Evolutionary conservation across 2,888 invertebrate species (phyloP), one percentile per base, ranked within the genome.

Genomic region (Dilophus febrilis): DNA sequence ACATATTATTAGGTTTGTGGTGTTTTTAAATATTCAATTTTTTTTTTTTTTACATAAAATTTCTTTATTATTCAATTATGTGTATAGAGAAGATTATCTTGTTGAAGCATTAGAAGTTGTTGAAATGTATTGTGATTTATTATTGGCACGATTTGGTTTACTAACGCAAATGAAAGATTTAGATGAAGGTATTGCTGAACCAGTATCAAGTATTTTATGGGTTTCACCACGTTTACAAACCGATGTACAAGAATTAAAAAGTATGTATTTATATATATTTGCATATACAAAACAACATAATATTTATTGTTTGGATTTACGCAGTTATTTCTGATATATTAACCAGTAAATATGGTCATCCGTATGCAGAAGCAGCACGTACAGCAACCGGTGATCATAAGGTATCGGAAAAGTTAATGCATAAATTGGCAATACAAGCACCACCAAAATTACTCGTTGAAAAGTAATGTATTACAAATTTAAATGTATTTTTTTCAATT

Each of bases 101-200:
- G 95, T 98, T 3, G 98, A 99, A 65, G 97, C 97, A 2, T 91
- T 97, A 85, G 98, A 99, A 67, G 74, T 98, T 43, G 76, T 98
- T 1, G 98, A 99, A 67, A 97, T 98, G 94, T 98, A 92, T 58
- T 97, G 98, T 64, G 98, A 99, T 65, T 67, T 98, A 38, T 62
- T 99, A 34, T 63, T 99, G 40, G 97, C 98, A 1, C 72, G 98
- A 52, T 97, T 95, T 65, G 98, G 97, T 1, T 68, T 99, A 10
- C 78, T 98, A 40, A 90, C 91, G 32, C 92, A 94, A 64, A 91
- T 92, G 86, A 92, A 92, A 70, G 90, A 75, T 57, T 65, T 97
- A 11, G 97, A 99, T 55, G 90, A 90, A 48, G 95, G 97, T 0
- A 72, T 99, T 12, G 81, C 90, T 3, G 97, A 98, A 64, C 83